Base-by-base conservation (phyloP, 2,888 invertebrate genomes). In the Platycheirus rosarum region DNA sequence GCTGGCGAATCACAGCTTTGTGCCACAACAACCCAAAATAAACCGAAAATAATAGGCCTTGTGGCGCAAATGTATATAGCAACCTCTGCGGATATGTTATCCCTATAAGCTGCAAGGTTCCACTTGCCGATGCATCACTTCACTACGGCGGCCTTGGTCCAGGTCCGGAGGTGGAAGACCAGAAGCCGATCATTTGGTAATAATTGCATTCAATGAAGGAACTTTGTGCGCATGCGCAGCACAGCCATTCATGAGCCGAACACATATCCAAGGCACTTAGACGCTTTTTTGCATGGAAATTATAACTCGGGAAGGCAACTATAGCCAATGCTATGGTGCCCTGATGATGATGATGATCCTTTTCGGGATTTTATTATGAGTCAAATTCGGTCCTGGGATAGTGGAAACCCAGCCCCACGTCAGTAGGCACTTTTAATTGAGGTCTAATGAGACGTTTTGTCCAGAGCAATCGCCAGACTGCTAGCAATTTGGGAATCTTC, bases 161-260 rank as follows among this genome's bases (percentile, higher is more conserved):
- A 20, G 6, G 9, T 26, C 0, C 29, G 20, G 16, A 29, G 42
- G 29, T 44, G 40, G 48, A 86, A 87, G 85, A 87, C 87, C 87
- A 87, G 87, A 86, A 87, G 87, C 86, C 85, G 84, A 85, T 87
- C 87, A 86, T 86, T 86, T 86, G 78, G 85, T 86, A 40, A 13
- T 57, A 87, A 87, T 87, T 86, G 86, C 85, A 87, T 85, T 86
- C 86, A 87, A 86, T 86, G 85, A 85, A 77, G 77, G 73, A 71
- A 73, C 55, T 77, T 77, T 71, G 77, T 77, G 73, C 71, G 68
- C 77, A 80, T 80, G 76, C 66, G 70, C 60, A 62, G 4, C 32
- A 42, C 40, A 60, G n/a, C 44, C 66, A 49, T 16, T 42, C 49
- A 40, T 55, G 16, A 13, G 42, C 20, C 9, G 62, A 20, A 40